phyloP scores from a whole-genome alignment of 2,797 vertebrate genomes.

The Trachops cirrhosus region DNA sequence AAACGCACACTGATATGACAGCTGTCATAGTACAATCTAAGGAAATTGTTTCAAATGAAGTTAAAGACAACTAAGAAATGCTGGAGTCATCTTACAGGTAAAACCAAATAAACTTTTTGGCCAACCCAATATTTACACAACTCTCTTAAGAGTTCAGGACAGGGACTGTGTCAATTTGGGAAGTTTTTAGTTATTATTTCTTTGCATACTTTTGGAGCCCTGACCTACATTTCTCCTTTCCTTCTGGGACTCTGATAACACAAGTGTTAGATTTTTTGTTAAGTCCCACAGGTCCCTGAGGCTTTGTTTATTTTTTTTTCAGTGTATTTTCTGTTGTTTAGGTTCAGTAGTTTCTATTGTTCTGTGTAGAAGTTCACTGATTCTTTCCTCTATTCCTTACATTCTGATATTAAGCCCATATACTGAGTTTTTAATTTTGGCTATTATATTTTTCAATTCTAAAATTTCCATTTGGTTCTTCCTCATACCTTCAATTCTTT shows the following conservation, averaged over 20 bases:
- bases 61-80: too few species aligned
- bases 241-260: slow-evolving; percentile 9
- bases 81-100: too few species aligned
- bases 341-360: neutral
- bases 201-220: neutral
- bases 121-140: neutral
- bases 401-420: slow-evolving; percentile 11
- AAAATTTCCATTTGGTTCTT: slow-evolving; percentile 40
- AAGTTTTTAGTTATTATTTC: slow-evolving; percentile 42
- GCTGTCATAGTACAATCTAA: too few species aligned
- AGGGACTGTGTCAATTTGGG: neutral
- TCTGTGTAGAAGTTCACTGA: neutral
- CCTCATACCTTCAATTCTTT: slow-evolving; percentile 11
- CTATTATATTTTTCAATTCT: slow-evolving; percentile 33
- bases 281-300: neutral
- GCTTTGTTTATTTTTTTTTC: neutral
- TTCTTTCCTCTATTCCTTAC: slow-evolving; percentile 22
- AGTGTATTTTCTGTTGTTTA: slow-evolving; percentile 1
- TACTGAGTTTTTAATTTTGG: neutral
- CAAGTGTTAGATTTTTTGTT: neutral
- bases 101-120: too few species aligned
- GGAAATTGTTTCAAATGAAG: too few species aligned
- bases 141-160: slow-evolving; percentile 22
- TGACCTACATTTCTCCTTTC: neutral
- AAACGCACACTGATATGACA: too few species aligned